Base-by-base conservation (phyloP, 2,797 vertebrate species). In the Sardinella longiceps region DNA sequence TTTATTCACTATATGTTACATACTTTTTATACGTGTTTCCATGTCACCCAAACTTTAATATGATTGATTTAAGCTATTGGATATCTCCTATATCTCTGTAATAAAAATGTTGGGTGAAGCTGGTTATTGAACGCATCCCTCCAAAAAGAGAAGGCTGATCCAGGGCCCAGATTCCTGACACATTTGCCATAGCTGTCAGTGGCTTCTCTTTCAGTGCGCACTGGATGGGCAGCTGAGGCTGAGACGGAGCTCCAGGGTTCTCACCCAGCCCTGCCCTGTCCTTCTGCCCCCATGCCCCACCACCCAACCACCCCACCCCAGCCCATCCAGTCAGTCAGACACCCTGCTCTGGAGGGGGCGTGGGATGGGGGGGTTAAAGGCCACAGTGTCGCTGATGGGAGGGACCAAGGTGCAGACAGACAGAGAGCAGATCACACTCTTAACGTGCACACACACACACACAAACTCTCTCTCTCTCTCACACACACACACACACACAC, bases 321-420 rank as follows among this genome's bases (percentile, higher is more conserved):
- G 23, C 20, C 60, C 60, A 63, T 6, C 58, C 43, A 43, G 1
- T 6, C 58, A 63, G 20, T 23, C 58, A 15, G 56, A 12, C 56
- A 23, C n/a, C 28, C 60, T 14, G 63, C 63, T 33, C 63, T 70
- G 25, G 28, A 70, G 63, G 4, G 28, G 87, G 39, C 2, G 39
- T 2, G 39, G 39, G 39, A 86, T 63, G 84, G 83, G 84, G 80
- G 84, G 58, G 84, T 50, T 80, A 81, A 88, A 89, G 83, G 60
- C 88, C 89, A 84, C 85, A 53, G 48, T 87, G 82, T 80, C 30
- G 86, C 80, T 81, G 56, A 89, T 90, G 86, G 85, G 86, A 88
- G 84, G 56, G 87, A 81, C 80, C 3, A 86, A 92, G 90, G 92
- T 93, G 93, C 83, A 88, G 93, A 94, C 89, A 92, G 93, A 94